These are phyloP conservation scores for Hirtodrosophila trivittata DNA, from an alignment of 2,888 invertebrate genomes.

Conservation along the genomic window DNA sequence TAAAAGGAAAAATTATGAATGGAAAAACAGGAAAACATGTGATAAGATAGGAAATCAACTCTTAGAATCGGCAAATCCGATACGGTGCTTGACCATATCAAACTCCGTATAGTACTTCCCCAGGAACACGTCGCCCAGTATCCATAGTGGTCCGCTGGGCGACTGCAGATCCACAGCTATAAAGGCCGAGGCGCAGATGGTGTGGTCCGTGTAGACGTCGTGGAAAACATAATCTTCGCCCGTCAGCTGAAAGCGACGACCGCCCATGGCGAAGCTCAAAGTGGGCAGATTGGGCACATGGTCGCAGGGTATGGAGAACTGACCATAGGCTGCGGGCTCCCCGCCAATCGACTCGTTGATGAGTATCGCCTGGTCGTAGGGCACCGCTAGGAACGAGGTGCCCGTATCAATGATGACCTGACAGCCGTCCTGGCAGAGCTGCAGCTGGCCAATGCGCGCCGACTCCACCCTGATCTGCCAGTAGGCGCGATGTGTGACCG, in stretches of 20 bases:
- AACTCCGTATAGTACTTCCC: conserved; percentile 71
- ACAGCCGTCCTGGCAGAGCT: conserved; percentile 56
- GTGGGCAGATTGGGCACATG: conserved; percentile 90
- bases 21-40: neutral
- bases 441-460: conserved; percentile 48
- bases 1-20: neutral
- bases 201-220: conserved; percentile 91
- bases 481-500: conserved; percentile 58
- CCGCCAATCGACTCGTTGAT: conserved; percentile 93
- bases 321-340: conserved; percentile 89
- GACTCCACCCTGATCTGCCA: conserved; percentile 63
- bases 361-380: conserved; percentile 88
- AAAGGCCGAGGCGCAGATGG: conserved; percentile 85
- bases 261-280: conserved; percentile 90
- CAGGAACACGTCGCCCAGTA: conserved; percentile 68
- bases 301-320: conserved; percentile 91
- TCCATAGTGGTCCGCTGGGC: conserved; percentile 68
- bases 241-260: conserved; percentile 89
- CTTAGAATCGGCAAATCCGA: conserved; percentile 83
- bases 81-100: conserved; percentile 71
- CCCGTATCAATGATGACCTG: conserved; percentile 85
- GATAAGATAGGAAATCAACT: conserved; percentile 27
- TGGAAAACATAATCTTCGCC: conserved; percentile 93
- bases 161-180: conserved; percentile 70
- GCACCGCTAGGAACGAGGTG: conserved; percentile 97